Evolutionary conservation across 2,113 vertebrate genomes (phyloP), one percentile per base, ranked within the genome.

Genomic region (Paramisgurnus dabryanus): DNA sequence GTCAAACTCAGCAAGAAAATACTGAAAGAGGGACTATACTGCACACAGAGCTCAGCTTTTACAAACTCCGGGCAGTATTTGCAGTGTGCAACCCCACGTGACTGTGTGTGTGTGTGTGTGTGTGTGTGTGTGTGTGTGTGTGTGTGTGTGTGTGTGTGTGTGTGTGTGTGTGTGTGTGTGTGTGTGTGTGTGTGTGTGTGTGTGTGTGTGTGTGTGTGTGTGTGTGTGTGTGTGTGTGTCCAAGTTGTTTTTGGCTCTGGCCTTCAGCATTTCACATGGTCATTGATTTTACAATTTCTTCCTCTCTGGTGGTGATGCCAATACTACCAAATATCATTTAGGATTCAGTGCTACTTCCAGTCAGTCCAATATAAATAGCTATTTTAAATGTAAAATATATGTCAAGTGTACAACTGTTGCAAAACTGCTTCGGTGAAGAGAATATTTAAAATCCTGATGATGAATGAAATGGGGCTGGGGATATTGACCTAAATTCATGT

Each of bases 201-300:
- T 70, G 80, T 80, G 81, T 85, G 85, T 83, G 67, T 78, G 22
- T 61, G 63, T 55, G 73, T 53, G 77, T 70, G 80, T 80, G 81
- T 85, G 85, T 83, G 67, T 78, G 22, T 61, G 63, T 55, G 77
- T 70, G 80, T 80, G 81, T 85, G 85, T 83, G 67, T 78, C 78
- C 79, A 41, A 91, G 90, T 93, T 93, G 89, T 89, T 84, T 83
- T 93, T 93, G 90, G 90, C 90, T 86, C 73, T 3, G 15, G 3
- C 4, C 15, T 45, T 63, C 76, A 81, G 80, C 89, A 91, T 92
- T 91, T 90, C 87, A 83, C 83, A 91, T 87, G 84, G 84, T 84
- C 85, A 89, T 73, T 87, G 80, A 91, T 89, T 90, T 87, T 85
- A 83, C 80, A 43, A 50, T 73, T 55, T 71, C 64, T 74, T 60